Evolutionary conservation across 2,888 invertebrate species (phyloP).

Genomic region (Colletes collaris): DNA sequence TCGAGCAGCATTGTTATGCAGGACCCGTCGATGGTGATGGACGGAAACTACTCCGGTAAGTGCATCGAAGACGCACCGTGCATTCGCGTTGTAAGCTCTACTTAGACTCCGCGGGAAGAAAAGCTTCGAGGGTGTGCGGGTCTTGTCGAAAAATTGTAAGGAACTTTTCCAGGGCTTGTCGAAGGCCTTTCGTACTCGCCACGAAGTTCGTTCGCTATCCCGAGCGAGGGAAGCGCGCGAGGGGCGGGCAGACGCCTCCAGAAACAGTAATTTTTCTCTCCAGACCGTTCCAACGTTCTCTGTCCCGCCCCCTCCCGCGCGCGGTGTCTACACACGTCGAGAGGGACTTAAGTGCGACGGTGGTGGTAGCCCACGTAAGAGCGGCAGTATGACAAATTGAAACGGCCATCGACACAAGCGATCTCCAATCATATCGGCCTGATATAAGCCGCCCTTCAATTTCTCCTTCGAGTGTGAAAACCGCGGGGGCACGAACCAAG

Average conservation of each 20-base stretch:
- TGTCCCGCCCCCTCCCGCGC: slow-evolving; percentile 3
- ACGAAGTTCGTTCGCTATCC: slow-evolving; percentile 52
- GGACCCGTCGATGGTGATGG: slow-evolving; percentile 14
- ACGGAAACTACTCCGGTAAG: slow-evolving; percentile 50
- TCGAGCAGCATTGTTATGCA: slow-evolving; percentile 10
- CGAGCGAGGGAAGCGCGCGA: slow-evolving; percentile 4
- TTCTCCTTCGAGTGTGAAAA: slow-evolving; percentile 36
- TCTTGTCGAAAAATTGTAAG: slow-evolving; percentile 67
- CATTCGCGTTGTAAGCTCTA: slow-evolving; percentile 47
- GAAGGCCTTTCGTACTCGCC: slow-evolving; percentile 54
- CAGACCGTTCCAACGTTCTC: slow-evolving; percentile 13
- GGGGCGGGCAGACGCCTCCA: slow-evolving; percentile 28
- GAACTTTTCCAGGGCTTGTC: slow-evolving; percentile 69
- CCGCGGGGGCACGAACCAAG: slow-evolving; percentile 5
- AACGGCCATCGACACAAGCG: slow-evolving; percentile 67
- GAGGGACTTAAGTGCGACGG: slow-evolving; percentile 55
- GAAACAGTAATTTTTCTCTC: slow-evolving; percentile 70
- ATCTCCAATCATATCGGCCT: slow-evolving; percentile 65
- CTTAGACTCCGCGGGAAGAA: slow-evolving; percentile 24
- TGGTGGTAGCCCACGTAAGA: slow-evolving; percentile 43
- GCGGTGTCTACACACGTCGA: slow-evolving; percentile 35
- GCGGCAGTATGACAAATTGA: slow-evolving; percentile 74
- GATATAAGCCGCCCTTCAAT: slow-evolving; percentile 40
- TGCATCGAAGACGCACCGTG: slow-evolving; percentile 38
- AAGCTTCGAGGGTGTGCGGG: slow-evolving; percentile 22